Conservation (phyloP, 2,113 vertebrate species). For the Clarias gariepinus region DNA sequence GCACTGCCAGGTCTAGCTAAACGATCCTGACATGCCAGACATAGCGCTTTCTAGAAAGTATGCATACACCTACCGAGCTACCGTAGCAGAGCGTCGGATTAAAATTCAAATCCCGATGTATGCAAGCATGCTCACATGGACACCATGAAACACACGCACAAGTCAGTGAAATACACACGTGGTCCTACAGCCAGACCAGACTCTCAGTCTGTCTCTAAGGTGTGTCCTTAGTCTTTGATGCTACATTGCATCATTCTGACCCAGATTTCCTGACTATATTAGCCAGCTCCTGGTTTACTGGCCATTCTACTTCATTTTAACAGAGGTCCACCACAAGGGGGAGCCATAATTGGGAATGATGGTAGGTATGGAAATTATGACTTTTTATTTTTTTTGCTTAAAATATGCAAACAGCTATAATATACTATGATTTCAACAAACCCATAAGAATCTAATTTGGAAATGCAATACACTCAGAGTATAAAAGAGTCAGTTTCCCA, state of each 20-base stretch:
- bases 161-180: conserved; percentile 4
- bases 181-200: conserved; percentile 1
- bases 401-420: not conserved
- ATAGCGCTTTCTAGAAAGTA: not conserved
- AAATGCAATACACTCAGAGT: too few relatives aligned
- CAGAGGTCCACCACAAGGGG: not conserved
- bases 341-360: not conserved
- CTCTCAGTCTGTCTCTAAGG: conserved; percentile 20
- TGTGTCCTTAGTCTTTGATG: conserved; percentile 38
- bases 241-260: conserved; percentile 41
- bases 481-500: not conserved
- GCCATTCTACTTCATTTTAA: not conserved
- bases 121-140: too few relatives aligned
- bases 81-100: not conserved
- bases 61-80: not conserved
- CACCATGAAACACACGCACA: conserved; percentile 3
- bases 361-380: not conserved
- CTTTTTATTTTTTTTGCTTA: not conserved
- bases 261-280: conserved; percentile 36
- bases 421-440: not conserved
- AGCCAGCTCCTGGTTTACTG: conserved; percentile 12
- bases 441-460: not conserved
- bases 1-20: conserved; percentile 2
- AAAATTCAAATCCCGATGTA: not conserved
- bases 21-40: not conserved